phyloP scores from a whole-genome alignment of 2,113 vertebrate genomes.

The Entomyzon cyanotis region DNA sequence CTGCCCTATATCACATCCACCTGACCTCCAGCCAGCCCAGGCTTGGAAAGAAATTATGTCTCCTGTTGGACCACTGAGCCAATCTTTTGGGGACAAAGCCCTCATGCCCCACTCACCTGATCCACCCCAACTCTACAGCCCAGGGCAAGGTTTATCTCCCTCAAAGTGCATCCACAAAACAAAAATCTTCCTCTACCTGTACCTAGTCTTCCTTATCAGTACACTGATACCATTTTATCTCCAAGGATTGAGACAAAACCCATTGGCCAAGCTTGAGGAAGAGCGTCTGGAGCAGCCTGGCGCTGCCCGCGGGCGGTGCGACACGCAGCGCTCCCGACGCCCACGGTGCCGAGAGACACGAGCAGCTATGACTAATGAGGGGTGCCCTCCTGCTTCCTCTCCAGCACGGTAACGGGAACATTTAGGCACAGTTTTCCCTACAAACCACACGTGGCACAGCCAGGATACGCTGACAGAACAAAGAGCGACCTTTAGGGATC shows the following conservation, averaged over 20 bases:
- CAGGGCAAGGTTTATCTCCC: background rate
- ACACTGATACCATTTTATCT: background rate
- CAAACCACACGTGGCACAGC: background rate
- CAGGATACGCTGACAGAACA: background rate
- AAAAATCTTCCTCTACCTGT: background rate
- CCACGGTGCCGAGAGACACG: background rate
- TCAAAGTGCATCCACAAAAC: rapidly evolving
- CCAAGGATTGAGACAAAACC: rapidly evolving
- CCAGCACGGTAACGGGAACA: background rate
- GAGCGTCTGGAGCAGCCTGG: background rate
- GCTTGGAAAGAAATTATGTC: background rate
- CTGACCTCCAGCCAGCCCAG: background rate
- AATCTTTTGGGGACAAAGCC: background rate
- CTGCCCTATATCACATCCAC: background rate
- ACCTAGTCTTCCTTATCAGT: background rate
- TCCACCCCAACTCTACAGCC: background rate
- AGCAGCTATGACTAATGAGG: background rate
- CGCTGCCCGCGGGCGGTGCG: background rate
- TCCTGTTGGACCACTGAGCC: background rate
- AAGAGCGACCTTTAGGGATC: background rate
- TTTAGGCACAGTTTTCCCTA: background rate
- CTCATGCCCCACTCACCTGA: background rate
- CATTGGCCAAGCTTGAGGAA: rapidly evolving
- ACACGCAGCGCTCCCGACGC: background rate
- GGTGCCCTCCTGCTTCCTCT: background rate